Base-by-base conservation (phyloP, 2,797 vertebrate genomes). In the Hippopotamyrus pictus region DNA sequence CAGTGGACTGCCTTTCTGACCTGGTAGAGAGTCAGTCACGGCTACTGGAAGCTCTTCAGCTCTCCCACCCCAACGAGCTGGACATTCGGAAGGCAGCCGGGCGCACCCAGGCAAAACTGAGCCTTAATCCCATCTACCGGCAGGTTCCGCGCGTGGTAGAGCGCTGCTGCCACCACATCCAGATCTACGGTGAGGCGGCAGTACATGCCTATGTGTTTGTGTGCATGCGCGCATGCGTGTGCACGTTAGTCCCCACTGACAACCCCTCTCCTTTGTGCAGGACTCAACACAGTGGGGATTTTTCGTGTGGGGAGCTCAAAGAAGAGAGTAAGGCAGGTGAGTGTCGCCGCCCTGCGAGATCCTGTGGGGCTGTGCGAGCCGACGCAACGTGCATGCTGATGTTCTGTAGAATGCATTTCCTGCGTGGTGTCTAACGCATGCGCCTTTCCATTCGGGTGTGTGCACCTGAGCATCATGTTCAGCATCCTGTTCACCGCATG, bases 111-210 rank as follows among this genome's bases (percentile, higher is more conserved):
- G 95, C 92, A 93, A 94, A 93, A 22, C 94, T 98, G 90, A 98
- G 97, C 93, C 96, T 99, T 88, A 99, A 99, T 93, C 98, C 98
- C 69, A 96, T 99, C 93, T 97, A 93, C 93, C 94, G 96, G 19
- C 98, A 99, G 94, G 97, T 99, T 37, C 98, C 98, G 0, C 95
- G 96, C 0, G 95, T 98, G 0, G 94, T 99, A 93, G 97, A 99
- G 92, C 93, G 95, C 44, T 99, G 98, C 93, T 98, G 97, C 93
- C 90, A 90, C 1, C 97, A 99, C 96, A 97, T 99, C 0, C 96
- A 98, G 92, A 93, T 11, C 0, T 91, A 97, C 0, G 97, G 98
- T 98, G 92, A 96, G 94, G 48, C 17, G 17, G 3, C 9, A 59
- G 88, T 50, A 53, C 83, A 19, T 6, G 19, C 12, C 1, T 46